Evolutionary conservation across 1,140 invertebrate species (phyloP).

Genomic region (Agrilus planipennis): DNA sequence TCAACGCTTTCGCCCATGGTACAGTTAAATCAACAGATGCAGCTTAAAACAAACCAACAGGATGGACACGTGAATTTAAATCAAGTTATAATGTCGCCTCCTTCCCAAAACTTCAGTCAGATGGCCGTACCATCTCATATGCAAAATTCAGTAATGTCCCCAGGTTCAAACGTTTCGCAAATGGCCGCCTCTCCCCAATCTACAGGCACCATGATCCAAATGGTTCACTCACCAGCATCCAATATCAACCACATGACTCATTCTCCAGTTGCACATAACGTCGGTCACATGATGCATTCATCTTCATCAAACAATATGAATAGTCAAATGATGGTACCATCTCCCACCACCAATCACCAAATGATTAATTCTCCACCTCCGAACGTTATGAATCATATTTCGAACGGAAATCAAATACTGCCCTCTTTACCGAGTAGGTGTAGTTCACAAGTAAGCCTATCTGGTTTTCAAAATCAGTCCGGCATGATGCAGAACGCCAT

Average conservation of each 20-base stretch:
- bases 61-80: too few relatives aligned
- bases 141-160: constrained; percentile 17
- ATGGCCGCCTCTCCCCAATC: constrained; percentile 7
- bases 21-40: too few relatives aligned
- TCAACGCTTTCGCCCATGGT: too few relatives aligned
- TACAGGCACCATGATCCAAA: constrained; percentile 15
- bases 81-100: too few relatives aligned
- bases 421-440: neutral
- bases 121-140: neutral
- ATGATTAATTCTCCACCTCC: constrained; percentile 26
- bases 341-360: constrained; percentile 11
- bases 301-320: constrained; percentile 12
- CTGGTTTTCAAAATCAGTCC: neutral
- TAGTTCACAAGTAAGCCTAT: neutral
- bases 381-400: neutral
- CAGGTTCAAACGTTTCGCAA: constrained; percentile 11
- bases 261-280: constrained; percentile 18
- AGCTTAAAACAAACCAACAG: too few relatives aligned
- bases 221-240: constrained; percentile 20
- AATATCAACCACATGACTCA: constrained; percentile 27
- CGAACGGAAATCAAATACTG: neutral
- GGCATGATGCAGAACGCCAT: neutral
- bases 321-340: constrained; percentile 14
- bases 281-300: constrained; percentile 16
- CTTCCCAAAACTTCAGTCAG: too few relatives aligned